These are phyloP conservation scores for Phymatocera aterrima DNA, from an alignment of 2,888 invertebrate species.

Conservation along the genomic window DNA sequence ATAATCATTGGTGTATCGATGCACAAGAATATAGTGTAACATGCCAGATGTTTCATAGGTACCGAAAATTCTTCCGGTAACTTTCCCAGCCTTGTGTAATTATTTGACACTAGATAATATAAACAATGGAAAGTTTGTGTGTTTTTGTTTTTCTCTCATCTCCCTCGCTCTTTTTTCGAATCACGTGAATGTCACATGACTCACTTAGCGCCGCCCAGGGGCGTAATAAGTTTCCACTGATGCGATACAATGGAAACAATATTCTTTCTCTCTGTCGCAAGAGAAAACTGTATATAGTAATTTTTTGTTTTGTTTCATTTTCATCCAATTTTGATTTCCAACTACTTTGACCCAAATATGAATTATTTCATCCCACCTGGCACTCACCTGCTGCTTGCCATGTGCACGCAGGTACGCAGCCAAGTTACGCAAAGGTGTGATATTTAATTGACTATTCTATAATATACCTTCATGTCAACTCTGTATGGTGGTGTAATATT, in stretches of 20 bases:
- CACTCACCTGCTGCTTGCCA: no score
- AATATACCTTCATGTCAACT: no score
- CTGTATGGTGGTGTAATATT: background rate
- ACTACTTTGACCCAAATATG: background rate
- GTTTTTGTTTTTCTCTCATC: no score
- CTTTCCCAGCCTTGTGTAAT: background rate
- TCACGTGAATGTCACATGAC: background rate
- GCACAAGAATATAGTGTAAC: no score
- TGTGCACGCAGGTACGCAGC: no score
- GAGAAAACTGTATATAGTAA: no score
- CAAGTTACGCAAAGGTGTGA: background rate
- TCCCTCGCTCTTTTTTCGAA: no score
- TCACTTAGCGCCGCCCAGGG: background rate
- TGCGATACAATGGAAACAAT: background rate
- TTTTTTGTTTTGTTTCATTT: background rate
- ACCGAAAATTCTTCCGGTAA: slow-evolving; percentile 1
- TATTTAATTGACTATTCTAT: background rate
- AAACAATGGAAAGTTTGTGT: slow-evolving; percentile 38
- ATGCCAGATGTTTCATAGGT: background rate
- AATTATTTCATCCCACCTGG: background rate
- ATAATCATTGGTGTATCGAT: background rate
- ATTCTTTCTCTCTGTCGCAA: no score
- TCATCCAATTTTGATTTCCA: background rate
- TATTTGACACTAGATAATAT: slow-evolving; percentile 4
- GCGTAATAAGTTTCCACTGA: background rate